phyloP scores from a whole-genome alignment of 2,113 vertebrate species.

The Calonectris borealis region DNA sequence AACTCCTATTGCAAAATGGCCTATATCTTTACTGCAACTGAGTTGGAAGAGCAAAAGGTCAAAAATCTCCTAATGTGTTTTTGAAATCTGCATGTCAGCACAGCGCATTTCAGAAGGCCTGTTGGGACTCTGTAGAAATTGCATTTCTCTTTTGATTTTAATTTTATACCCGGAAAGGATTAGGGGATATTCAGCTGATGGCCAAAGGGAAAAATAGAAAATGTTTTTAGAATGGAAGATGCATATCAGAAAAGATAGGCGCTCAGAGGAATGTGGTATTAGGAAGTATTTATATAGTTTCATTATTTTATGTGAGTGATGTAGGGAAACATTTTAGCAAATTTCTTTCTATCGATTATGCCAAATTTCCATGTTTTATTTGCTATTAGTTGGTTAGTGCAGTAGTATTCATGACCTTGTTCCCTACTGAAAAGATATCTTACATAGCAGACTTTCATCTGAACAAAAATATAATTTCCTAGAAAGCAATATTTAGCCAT shows the following conservation, averaged over 20 bases:
- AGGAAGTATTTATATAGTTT: neutral
- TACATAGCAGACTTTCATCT: neutral
- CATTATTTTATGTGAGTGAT: neutral
- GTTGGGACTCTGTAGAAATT: neutral
- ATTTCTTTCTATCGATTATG: neutral
- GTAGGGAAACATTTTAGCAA: neutral
- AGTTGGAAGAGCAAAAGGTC: slow-evolving; percentile 11
- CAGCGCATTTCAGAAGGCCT: neutral
- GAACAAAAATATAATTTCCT: neutral
- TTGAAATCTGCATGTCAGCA: neutral
- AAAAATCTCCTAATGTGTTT: neutral
- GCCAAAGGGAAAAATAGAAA: neutral
- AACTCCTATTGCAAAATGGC: neutral
- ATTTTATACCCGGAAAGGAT: neutral
- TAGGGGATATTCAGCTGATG: neutral
- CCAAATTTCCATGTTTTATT: neutral
- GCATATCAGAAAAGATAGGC: neutral
- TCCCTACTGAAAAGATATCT: neutral
- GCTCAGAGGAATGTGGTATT: neutral
- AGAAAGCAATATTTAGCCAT: neutral
- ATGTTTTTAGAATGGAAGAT: neutral
- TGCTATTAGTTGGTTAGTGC: neutral
- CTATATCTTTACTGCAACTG: neutral
- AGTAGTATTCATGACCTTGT: neutral
- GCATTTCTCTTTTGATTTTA: neutral